Percentiles rank a stretch among this genome's conserved stretches.
Conservation (phyloP, 2,113 vertebrate species). For the Tympanuchus pallidicinctus region DNA sequence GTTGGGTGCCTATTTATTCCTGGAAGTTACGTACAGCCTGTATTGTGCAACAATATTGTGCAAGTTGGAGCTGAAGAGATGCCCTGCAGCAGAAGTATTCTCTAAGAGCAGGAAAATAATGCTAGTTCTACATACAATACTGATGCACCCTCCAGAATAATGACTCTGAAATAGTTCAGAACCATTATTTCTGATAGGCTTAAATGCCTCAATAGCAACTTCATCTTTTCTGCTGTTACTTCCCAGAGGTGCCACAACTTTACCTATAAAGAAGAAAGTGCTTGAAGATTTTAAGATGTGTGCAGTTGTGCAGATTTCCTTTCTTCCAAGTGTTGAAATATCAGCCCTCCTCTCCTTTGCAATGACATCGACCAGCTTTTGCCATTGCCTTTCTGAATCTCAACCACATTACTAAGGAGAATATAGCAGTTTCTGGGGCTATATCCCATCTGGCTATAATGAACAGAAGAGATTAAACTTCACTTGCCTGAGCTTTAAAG, state of each 20-base stretch:
- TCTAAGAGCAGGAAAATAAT: neutral
- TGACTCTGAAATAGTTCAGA: neutral
- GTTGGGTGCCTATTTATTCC: neutral
- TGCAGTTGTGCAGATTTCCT: neutral
- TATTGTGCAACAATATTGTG: rapidly evolving
- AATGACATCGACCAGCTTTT: neutral
- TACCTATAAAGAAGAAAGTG: neutral
- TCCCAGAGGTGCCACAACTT: neutral
- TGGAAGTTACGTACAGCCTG: neutral
- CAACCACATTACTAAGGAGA: neutral
- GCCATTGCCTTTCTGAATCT: neutral
- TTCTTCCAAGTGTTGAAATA: neutral
- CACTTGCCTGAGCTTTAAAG: neutral
- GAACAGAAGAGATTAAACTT: neutral
- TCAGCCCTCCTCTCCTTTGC: neutral
- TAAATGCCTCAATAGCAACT: neutral
- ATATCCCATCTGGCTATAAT: neutral
- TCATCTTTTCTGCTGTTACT: neutral
- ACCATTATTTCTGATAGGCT: neutral
- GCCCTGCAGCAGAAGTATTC: neutral
- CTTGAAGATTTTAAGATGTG: neutral
- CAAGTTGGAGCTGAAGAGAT: neutral
- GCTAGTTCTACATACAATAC: neutral
- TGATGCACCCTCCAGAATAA: neutral
- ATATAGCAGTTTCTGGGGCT: neutral